Base-by-base conservation (phyloP, 1,140 invertebrate genomes). In the Periplaneta americana region DNA sequence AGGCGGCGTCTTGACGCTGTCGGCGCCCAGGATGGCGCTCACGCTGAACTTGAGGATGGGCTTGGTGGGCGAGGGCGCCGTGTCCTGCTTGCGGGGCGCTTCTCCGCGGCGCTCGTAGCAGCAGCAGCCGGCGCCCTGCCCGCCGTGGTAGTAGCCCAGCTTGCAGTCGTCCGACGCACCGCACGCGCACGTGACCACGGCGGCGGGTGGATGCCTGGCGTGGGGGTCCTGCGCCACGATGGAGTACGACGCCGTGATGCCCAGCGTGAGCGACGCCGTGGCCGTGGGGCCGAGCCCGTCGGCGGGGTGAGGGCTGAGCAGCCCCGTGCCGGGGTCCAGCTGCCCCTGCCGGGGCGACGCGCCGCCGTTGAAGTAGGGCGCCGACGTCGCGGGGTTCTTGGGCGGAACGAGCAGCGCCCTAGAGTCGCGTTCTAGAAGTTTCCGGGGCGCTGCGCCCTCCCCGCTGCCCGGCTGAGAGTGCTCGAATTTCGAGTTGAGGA, bases 31-130 rank as follows among this genome's bases (percentile, higher is more conserved):
- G 84, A 98, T 98, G 22, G 96, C 96, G 89, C 93, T 96, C 80
- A 98, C 96, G 91, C 96, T 97, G 88, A 98, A 98, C 88, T 98
- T 98, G 82, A 98, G 91, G 84, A 96, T 92, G 0, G 96, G 96
- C 85, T 95, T 96, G 85, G 83, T 86, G 86, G 15, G 84, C 84
- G 13, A 85, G 82, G 28, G 85, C 84, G n/a, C 83, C 82, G 82
- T 86, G 87, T 81, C 88, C 87, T 83, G 88, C 48, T 66, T 66
- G 48, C 22, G 48, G 48, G 22, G 22, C 22, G 48, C 48, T 11
- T 28, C n/a, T n/a, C 88, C 48, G 87, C 87, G 34, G 86, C 86
- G 82, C 28, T 32, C 31, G 37, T 34, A n/a, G 37, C 75, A 77
- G 33, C 80, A 31, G 28, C 75, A 36, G 75, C 74, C 18, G 32